phyloP scores from a whole-genome alignment of 2,113 vertebrate species.

The Saguinus midas region DNA sequence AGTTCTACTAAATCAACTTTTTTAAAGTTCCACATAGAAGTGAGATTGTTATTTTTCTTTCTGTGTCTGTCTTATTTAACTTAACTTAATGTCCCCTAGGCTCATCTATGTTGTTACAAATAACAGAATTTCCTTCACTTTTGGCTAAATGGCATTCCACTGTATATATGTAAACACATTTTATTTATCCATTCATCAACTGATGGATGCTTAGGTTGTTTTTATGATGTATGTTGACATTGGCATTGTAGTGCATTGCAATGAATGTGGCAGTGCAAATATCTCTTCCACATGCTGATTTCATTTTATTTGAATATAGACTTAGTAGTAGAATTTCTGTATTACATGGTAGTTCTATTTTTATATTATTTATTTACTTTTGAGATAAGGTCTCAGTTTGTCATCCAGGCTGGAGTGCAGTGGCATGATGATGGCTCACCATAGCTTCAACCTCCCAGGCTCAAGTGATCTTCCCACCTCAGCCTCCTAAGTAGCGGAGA shows the following conservation, averaged over 20 bases:
- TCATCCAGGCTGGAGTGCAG: background rate
- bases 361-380: background rate
- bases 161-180: background rate
- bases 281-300: background rate
- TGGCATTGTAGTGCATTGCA: background rate
- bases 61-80: background rate
- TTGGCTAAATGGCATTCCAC: background rate
- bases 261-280: background rate
- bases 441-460: background rate
- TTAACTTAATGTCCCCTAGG: background rate
- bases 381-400: background rate
- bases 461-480: background rate
- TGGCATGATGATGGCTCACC: background rate
- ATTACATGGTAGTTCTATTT: background rate
- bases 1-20: too few relatives aligned
- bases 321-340: background rate
- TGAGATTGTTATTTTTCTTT: background rate
- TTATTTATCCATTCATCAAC: background rate
- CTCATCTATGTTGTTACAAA: background rate
- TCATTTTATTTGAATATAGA: background rate
- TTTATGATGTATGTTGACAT: background rate
- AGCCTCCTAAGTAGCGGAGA: background rate
- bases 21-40: background rate
- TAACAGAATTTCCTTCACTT: background rate
- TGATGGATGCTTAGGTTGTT: background rate